Evolutionary conservation across 2,888 invertebrate species (phyloP).

Genomic region (Strigamia crassipes): DNA sequence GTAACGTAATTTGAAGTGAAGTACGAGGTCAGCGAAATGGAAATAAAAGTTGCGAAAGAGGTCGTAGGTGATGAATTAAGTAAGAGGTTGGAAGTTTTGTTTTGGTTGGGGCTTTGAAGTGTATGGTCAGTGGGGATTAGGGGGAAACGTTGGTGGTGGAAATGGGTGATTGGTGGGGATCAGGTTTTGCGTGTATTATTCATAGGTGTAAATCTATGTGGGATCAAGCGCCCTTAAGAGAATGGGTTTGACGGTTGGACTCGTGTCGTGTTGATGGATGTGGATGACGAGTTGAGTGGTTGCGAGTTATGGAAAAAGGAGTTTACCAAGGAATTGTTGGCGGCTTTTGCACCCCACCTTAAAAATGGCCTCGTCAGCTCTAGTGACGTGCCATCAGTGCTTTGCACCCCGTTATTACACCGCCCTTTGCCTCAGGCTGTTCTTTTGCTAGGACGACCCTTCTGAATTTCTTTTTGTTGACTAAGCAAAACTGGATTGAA

Average conservation of each 20-base stretch:
- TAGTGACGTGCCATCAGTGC: constrained; percentile 39
- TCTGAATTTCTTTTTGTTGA: constrained; percentile 34
- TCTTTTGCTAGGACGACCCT: constrained; percentile 17
- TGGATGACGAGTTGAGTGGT: constrained; percentile 5
- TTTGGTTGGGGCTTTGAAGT: background rate
- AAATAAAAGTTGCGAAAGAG: constrained; percentile 22
- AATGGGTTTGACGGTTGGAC: background rate
- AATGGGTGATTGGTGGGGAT: background rate
- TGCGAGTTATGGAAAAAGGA: constrained; percentile 16
- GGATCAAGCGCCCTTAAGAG: background rate
- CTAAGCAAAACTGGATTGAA: constrained; percentile 25
- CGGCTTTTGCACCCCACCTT: constrained; percentile 18
- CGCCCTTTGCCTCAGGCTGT: constrained; percentile 5
- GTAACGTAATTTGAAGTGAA: constrained; percentile 32
- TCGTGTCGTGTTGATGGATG: constrained; percentile 28
- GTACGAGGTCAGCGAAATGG: constrained; percentile 2
- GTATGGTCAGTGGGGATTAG: background rate
- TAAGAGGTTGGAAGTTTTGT: constrained; percentile 6
- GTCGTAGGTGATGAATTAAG: constrained; percentile 19
- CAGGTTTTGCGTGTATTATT: constrained; percentile 8
- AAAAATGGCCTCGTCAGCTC: constrained; percentile 34
- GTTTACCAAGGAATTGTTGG: background rate
- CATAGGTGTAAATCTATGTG: background rate
- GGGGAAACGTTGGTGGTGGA: background rate
- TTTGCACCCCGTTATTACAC: constrained; percentile 38